Percentiles rank a stretch among this genome's conserved stretches.
phyloP scores from a whole-genome alignment of 2,113 vertebrate genomes.

The Halcyon malimbica region DNA sequence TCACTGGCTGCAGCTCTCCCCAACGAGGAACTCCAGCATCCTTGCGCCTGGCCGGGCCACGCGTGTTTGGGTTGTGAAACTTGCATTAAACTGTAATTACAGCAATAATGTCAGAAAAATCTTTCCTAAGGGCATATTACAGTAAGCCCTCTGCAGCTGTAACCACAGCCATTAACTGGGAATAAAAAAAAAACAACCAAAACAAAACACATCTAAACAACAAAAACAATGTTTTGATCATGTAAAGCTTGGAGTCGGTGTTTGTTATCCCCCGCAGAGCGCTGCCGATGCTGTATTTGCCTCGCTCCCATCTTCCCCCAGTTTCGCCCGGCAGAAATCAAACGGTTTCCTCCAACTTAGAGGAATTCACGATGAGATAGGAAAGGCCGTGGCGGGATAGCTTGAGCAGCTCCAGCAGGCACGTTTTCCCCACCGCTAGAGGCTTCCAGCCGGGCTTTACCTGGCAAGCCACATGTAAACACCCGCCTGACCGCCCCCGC shows the following conservation, averaged over 20 bases:
- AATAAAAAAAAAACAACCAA: neutral
- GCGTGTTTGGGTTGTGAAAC: slow-evolving; percentile 47
- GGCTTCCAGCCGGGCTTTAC: neutral
- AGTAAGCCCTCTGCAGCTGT: neutral
- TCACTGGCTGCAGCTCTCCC: neutral
- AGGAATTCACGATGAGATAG: neutral
- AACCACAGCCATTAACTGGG: neutral
- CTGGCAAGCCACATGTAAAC: neutral
- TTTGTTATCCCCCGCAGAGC: neutral
- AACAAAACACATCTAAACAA: neutral
- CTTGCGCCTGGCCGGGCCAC: neutral
- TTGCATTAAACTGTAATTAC: slow-evolving; percentile 31
- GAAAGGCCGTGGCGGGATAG: neutral
- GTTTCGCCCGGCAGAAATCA: neutral
- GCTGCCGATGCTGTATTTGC: neutral
- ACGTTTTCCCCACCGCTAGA: neutral
- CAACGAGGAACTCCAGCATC: neutral
- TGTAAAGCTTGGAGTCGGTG: neutral
- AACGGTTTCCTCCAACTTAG: neutral
- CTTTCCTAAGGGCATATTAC: slow-evolving; percentile 37
- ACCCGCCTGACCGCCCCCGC: neutral
- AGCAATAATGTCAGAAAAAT: slow-evolving; percentile 42
- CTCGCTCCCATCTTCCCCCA: no score
- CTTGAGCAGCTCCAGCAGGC: neutral
- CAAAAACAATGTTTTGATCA: neutral